These are phyloP conservation scores for Zygaena filipendulae DNA, from an alignment of 2,888 invertebrate genomes.

Conservation along the genomic window DNA sequence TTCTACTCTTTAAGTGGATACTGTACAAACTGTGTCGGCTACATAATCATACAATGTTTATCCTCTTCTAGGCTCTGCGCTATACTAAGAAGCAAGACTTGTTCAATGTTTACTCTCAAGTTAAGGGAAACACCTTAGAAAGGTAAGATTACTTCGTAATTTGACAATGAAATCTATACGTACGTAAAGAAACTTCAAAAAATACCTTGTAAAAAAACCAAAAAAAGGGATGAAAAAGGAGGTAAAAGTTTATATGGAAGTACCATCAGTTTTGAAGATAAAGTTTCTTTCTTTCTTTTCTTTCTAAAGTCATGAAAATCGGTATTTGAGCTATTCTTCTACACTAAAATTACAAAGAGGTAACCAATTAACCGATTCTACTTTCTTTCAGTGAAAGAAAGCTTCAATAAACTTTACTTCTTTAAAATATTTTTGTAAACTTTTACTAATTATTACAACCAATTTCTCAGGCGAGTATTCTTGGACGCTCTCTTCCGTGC, in stretches of 20 bases:
- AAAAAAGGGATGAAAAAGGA: too few relatives aligned
- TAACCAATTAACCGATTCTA: too few relatives aligned
- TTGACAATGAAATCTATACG: too few relatives aligned
- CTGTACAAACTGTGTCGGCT: too few relatives aligned
- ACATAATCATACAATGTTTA: not conserved
- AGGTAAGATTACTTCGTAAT: slow-evolving; percentile 58
- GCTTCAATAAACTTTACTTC: not conserved
- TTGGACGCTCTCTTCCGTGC: slow-evolving; percentile 85
- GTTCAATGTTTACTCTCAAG: slow-evolving; percentile 72
- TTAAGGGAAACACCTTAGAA: slow-evolving; percentile 69
- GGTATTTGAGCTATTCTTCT: too few relatives aligned
- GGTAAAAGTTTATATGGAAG: too few relatives aligned
- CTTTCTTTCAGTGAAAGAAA: not conserved
- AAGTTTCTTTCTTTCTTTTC: too few relatives aligned
- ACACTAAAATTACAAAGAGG: too few relatives aligned
- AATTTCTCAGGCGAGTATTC: slow-evolving; percentile 72
- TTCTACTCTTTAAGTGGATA: not conserved
- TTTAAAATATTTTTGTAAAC: not conserved
- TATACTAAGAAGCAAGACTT: slow-evolving; percentile 76
- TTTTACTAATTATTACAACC: slow-evolving; percentile 1
- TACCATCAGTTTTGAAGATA: too few relatives aligned
- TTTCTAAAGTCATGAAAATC: too few relatives aligned
- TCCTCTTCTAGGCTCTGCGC: slow-evolving; percentile 69
- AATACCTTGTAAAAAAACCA: too few relatives aligned
- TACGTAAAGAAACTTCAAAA: too few relatives aligned